Conservation (phyloP, 2,113 vertebrate genomes). For the Pteropus alecto region DNA sequence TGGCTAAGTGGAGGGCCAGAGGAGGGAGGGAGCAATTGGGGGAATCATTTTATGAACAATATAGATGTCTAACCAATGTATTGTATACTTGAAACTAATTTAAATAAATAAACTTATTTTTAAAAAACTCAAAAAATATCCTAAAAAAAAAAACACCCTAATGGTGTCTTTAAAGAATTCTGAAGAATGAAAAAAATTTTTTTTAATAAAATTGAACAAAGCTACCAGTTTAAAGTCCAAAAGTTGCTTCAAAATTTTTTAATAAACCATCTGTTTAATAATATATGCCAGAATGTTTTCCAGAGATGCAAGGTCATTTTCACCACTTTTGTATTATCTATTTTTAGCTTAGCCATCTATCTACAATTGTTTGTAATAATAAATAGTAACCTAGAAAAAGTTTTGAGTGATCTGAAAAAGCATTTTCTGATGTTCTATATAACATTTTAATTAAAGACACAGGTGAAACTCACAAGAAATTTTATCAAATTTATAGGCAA, state of each 20-base stretch:
- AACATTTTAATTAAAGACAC: not conserved
- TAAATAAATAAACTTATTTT: too few relatives aligned
- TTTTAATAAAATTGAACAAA: not conserved
- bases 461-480: not conserved
- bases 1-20: too few relatives aligned
- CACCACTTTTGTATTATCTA: not conserved
- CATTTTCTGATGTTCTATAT: not conserved
- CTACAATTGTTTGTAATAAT: not conserved
- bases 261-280: not conserved
- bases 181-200: not conserved
- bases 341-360: not conserved
- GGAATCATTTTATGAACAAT: too few relatives aligned
- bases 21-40: too few relatives aligned
- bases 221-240: not conserved
- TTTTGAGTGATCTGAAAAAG: not conserved
- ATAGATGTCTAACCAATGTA: too few relatives aligned
- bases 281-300: not conserved
- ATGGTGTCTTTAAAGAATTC: not conserved
- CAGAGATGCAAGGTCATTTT: not conserved
- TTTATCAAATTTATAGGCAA: not conserved
- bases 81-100: too few relatives aligned
- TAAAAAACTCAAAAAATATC: too few relatives aligned
- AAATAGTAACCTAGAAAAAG: not conserved
- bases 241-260: not conserved
- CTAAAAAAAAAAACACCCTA: not conserved